Evolutionary conservation across 2,888 invertebrate species (phyloP).

Genomic region (Orchesellides sinensis): DNA sequence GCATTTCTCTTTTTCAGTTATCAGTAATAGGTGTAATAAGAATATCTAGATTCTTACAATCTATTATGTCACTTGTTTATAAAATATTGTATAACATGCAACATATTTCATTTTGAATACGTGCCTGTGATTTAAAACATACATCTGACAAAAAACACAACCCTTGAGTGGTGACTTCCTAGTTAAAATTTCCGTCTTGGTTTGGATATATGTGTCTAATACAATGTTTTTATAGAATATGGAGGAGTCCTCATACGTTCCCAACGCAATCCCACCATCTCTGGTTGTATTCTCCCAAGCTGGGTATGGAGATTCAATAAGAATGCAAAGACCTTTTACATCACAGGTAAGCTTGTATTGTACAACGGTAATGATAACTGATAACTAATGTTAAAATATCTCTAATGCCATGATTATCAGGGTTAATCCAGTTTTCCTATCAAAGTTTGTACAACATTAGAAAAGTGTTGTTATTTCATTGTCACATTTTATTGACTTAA

Average conservation of each 20-base stretch:
- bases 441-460: no score
- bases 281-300: slow-evolving; percentile 87
- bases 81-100: no score
- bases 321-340: slow-evolving; percentile 87
- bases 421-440: no score
- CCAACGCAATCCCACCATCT: slow-evolving; percentile 85
- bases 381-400: no score
- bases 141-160: neutral
- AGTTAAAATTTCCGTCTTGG: neutral
- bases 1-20: no score
- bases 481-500: slow-evolving; percentile 29
- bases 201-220: neutral
- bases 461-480: slow-evolving; percentile 7
- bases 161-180: neutral
- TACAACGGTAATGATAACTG: neutral
- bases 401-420: no score
- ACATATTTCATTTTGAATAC: no score
- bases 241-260: slow-evolving; percentile 87
- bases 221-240: slow-evolving; percentile 78
- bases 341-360: slow-evolving; percentile 83
- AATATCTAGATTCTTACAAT: no score
- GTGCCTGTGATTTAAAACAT: neutral
- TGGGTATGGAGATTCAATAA: slow-evolving; percentile 85
- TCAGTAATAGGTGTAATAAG: no score
- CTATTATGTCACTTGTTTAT: no score